Base-by-base conservation (phyloP, 2,797 vertebrate species). In the Acanthornis magna region DNA sequence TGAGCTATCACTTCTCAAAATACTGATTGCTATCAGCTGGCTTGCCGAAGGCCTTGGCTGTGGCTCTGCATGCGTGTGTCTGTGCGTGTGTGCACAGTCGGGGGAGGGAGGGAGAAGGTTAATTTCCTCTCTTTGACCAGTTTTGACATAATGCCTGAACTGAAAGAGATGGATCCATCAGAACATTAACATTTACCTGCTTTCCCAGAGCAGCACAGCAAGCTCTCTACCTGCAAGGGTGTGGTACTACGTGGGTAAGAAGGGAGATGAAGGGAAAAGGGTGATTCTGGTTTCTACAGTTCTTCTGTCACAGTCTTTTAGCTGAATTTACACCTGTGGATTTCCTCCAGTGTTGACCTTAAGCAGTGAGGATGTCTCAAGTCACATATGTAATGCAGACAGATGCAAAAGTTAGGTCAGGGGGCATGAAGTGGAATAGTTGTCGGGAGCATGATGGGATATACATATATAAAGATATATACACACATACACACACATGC, bases 21-120 rank as follows among this genome's bases (percentile, higher is more conserved):
- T 95, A 93, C 93, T 97, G 96, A 97, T 97, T 96, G 90, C 91
- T 96, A 96, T 97, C 96, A 97, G 93, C 90, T 96, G 95, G 95
- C 77, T 97, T 97, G 96, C 91, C 82, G 50, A 96, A 87, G 95
- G 96, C 95, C 81, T 96, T 96, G 96, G 94, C 93, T 96, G 66
- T 68, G 75, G 76, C 75, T 96, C n/a, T 93, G 91, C 88, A 90
- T 91, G 92, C 74, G 88, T 96, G 94, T 95, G 95, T 91, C 88
- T 95, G 80, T 95, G 91, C 62, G 88, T 95, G 86, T 88, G 90
- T 94, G 82, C 60, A 47, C 78, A 47, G 89, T 40, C 2, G 0
- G 79, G 79, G 85, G 88, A 85, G 92, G 87, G 75, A 92, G 70
- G 57, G 67, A 89, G 87, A 47, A 83, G 86, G 63, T 75, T 92